phyloP scores from a whole-genome alignment of 2,113 vertebrate genomes.

The Aramus guarauna region DNA sequence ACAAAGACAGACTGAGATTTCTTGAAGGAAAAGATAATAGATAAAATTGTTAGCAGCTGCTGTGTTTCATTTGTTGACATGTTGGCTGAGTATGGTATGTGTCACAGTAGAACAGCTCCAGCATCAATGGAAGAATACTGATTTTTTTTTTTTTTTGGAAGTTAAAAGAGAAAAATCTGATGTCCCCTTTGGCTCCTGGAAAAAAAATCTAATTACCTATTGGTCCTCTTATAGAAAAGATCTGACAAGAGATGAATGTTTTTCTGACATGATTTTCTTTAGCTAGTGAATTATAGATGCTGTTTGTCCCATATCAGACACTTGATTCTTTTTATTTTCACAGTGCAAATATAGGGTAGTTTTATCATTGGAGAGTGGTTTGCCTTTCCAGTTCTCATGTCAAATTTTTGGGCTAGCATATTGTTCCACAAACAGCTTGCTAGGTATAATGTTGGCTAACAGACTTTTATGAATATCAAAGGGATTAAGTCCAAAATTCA shows the following conservation, averaged over 20 bases:
- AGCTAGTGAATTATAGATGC: not conserved
- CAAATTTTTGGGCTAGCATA: not conserved
- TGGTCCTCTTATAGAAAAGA: not conserved
- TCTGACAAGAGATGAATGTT: not conserved
- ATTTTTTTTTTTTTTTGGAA: not conserved
- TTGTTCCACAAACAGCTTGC: not conserved
- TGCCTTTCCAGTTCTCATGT: not conserved
- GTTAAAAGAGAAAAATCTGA: not conserved
- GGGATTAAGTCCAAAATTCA: not conserved
- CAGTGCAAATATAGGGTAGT: not conserved
- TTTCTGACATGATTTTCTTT: not conserved
- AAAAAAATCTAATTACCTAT: not conserved
- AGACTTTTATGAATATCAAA: not conserved
- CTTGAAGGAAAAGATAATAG: not conserved
- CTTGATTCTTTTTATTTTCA: not conserved
- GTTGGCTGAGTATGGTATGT: not conserved
- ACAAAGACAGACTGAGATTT: not conserved
- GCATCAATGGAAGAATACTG: not conserved
- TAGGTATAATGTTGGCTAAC: not conserved
- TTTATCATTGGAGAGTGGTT: not conserved
- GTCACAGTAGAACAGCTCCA: not conserved
- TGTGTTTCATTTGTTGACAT: not conserved
- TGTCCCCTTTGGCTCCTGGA: not conserved
- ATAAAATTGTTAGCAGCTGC: slow-evolving; percentile 4
- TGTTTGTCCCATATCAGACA: not conserved